These are phyloP conservation scores for Habrosyne pyritoides DNA, from an alignment of 2,888 invertebrate species.

Conservation along the genomic window DNA sequence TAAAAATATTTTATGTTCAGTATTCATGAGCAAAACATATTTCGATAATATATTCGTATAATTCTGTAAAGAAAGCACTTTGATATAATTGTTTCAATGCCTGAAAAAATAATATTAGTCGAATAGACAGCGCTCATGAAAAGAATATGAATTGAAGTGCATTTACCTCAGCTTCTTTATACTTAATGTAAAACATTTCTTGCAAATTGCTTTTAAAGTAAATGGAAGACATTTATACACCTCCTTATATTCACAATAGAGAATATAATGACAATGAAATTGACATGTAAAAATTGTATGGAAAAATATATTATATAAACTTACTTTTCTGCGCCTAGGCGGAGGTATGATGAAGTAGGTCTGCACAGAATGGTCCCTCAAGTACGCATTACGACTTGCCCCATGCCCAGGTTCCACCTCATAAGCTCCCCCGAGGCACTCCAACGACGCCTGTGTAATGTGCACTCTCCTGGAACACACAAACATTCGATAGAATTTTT, in stretches of 20 bases:
- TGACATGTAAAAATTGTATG: neutral
- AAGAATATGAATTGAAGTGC: neutral
- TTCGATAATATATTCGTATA: neutral
- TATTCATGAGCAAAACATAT: neutral
- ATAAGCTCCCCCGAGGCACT: constrained; percentile 93
- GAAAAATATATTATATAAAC: constrained; percentile 17
- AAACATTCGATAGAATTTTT: neutral
- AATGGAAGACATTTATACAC: neutral
- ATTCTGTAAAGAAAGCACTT: neutral
- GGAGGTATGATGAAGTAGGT: constrained; percentile 96
- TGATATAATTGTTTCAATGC: neutral
- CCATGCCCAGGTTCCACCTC: constrained; percentile 95
- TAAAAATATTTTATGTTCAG: neutral
- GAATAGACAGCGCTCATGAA: neutral
- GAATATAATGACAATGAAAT: neutral
- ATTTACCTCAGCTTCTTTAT: neutral
- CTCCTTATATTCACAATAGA: no score
- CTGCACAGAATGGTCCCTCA: constrained; percentile 92
- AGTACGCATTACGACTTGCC: constrained; percentile 90
- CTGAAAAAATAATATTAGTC: neutral
- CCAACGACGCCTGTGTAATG: constrained; percentile 92
- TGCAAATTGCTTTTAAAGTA: neutral
- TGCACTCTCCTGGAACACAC: constrained; percentile 87
- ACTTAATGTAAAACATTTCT: neutral
- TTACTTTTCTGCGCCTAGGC: constrained; percentile 91